Conservation (phyloP, 2,888 invertebrate species). For the Acrocyrtus sp. region DNA sequence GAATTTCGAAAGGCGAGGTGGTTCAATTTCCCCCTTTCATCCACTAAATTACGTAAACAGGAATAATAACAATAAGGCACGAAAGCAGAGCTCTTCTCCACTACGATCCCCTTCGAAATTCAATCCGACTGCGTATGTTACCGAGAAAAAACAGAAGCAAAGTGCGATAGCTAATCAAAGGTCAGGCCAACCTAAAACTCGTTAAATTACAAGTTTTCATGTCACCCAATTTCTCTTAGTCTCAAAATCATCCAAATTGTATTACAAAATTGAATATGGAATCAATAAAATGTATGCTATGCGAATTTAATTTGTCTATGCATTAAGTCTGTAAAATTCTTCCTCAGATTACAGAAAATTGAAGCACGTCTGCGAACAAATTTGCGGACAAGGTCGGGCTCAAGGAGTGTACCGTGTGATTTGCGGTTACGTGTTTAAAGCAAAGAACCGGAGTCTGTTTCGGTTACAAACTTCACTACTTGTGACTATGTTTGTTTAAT, state of each 20-base stretch:
- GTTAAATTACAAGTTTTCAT: slow-evolving; percentile 2
- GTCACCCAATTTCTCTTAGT: too few relatives aligned
- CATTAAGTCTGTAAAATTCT: too few relatives aligned
- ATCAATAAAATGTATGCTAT: slow-evolving; percentile 1
- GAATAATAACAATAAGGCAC: neutral
- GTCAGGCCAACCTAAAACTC: slow-evolving; percentile 24
- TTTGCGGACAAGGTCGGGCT: slow-evolving; percentile 20
- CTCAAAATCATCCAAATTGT: neutral
- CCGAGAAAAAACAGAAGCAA: slow-evolving; percentile 55
- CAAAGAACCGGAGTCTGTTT: too few relatives aligned
- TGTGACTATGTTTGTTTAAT: too few relatives aligned
- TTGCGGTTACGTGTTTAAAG: too few relatives aligned
- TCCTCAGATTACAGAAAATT: slow-evolving; percentile 40
- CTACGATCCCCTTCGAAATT: slow-evolving; percentile 31
- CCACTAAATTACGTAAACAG: neutral
- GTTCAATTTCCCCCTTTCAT: slow-evolving; percentile 26
- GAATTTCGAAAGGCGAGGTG: too few relatives aligned
- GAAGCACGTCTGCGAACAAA: slow-evolving; percentile 27
- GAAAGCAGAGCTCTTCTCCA: slow-evolving; percentile 36
- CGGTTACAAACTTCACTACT: too few relatives aligned
- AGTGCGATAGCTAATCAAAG: slow-evolving; percentile 45
- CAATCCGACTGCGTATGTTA: slow-evolving; percentile 61
- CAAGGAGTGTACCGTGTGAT: too few relatives aligned
- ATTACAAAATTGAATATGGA: neutral
- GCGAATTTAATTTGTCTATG: neutral